Conservation (phyloP, 2,797 vertebrate species). For the Cheirogaleus major region DNA sequence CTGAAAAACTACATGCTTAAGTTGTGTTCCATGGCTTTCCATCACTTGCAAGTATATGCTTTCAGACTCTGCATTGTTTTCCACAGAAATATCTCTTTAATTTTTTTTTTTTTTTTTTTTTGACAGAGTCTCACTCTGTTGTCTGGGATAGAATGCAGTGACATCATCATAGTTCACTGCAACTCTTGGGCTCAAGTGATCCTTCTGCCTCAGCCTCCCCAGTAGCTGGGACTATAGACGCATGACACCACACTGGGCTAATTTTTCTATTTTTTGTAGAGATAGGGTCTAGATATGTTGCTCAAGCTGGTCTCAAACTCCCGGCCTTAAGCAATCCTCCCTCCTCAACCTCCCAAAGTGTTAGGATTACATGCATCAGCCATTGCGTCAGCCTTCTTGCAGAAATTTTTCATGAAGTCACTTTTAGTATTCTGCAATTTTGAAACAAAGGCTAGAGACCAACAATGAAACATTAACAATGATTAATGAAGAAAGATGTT, state of each 20-base stretch:
- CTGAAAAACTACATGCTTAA: not conserved
- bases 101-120: not conserved
- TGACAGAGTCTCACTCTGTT: not conserved
- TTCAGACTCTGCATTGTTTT: not conserved
- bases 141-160: not conserved
- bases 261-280: not conserved
- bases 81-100: not conserved
- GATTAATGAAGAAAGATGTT: not conserved
- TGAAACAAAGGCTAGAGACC: conserved; percentile 19
- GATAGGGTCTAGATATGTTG: not conserved
- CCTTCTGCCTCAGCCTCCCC: not conserved
- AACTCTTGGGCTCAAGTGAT: not conserved
- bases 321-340: not conserved
- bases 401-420: not conserved
- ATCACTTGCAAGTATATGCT: not conserved
- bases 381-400: no score
- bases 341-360: not conserved
- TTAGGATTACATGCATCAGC: not conserved
- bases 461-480: not conserved
- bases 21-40: not conserved
- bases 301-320: not conserved
- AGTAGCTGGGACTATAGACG: not conserved
- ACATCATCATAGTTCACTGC: not conserved
- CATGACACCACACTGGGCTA: not conserved
- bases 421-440: not conserved